Evolutionary conservation across 2,797 vertebrate species (phyloP).

Genomic region (Mus caroli): DNA sequence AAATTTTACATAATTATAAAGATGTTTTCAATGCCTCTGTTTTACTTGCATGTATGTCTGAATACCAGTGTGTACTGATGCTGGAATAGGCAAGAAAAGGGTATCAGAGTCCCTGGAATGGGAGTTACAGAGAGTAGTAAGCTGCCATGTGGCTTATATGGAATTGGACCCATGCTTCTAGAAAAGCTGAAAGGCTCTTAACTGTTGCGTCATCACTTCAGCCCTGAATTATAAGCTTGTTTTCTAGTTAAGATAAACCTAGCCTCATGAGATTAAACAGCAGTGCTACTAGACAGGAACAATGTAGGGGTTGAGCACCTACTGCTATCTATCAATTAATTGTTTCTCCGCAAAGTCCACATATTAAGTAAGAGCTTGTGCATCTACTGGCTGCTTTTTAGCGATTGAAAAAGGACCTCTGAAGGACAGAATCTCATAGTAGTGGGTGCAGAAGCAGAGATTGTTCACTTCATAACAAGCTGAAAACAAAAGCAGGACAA

Average conservation of each 20-base stretch:
- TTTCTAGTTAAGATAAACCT: constrained; percentile 8
- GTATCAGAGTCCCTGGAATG: background rate
- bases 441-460: background rate
- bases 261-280: constrained; percentile 1
- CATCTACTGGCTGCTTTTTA: too few relatives aligned
- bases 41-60: background rate
- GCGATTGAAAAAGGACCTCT: background rate
- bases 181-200: background rate
- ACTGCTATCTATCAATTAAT: background rate
- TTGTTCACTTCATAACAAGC: background rate
- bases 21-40: background rate
- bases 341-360: background rate
- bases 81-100: background rate
- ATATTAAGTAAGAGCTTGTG: background rate
- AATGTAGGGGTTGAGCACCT: background rate
- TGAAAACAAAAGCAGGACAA: background rate
- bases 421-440: background rate
- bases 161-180: background rate
- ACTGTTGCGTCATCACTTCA: background rate
- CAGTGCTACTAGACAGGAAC: background rate
- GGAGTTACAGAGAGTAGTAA: background rate
- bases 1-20: background rate
- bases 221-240: background rate
- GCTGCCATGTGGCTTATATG: too few relatives aligned
- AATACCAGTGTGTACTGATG: background rate